Evolutionary conservation across 2,888 invertebrate species (phyloP).

Genomic region (Chrysotoxum bicinctum): DNA sequence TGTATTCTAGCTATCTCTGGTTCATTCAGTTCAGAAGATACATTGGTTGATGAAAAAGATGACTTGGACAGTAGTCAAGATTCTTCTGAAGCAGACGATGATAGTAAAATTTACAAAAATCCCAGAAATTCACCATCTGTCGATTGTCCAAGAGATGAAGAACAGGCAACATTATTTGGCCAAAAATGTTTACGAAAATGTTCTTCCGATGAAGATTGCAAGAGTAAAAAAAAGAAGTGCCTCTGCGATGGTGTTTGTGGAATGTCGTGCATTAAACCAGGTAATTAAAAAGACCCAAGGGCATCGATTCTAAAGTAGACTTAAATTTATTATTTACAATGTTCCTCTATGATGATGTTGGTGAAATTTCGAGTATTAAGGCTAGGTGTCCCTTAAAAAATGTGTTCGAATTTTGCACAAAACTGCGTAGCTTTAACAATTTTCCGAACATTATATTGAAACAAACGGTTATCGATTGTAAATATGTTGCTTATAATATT

Average conservation of each 20-base stretch:
- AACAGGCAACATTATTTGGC: slow-evolving; percentile 90
- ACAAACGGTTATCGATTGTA: no score
- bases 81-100: slow-evolving; percentile 87
- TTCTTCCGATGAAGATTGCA: slow-evolving; percentile 96
- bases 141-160: slow-evolving; percentile 92
- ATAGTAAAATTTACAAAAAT: slow-evolving; percentile 92
- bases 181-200: slow-evolving; percentile 96
- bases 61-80: slow-evolving; percentile 83
- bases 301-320: no score
- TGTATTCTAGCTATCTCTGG: slow-evolving; percentile 66
- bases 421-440: no score
- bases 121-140: slow-evolving; percentile 93
- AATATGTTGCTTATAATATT: no score
- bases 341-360: no score
- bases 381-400: no score
- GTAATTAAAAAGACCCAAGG: slow-evolving; percentile 82
- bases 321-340: no score
- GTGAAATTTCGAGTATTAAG: no score
- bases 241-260: slow-evolving; percentile 98
- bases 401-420: no score
- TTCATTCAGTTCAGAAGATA: slow-evolving; percentile 73
- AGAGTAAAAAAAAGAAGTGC: slow-evolving; percentile 97
- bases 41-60: slow-evolving; percentile 82
- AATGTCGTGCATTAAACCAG: slow-evolving; percentile 98
- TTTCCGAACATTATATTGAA: no score